Evolutionary conservation across 1,140 invertebrate genomes (phyloP).

Genomic region (Bombyx mandarina): DNA sequence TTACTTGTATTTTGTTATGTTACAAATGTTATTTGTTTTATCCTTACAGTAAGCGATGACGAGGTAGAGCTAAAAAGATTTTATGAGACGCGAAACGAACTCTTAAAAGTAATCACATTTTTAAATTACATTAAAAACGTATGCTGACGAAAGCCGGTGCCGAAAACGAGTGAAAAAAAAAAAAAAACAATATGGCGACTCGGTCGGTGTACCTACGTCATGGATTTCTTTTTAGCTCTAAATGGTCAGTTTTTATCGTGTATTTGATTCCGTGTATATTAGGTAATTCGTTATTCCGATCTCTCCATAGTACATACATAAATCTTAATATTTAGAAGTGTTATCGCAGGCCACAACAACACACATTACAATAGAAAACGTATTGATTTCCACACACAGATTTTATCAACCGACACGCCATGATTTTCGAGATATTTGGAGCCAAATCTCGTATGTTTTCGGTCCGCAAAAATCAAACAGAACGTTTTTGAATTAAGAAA

Average conservation of each 20-base stretch:
- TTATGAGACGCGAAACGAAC: background rate
- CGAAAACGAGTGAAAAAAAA: too few relatives aligned
- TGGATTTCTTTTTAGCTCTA: constrained; percentile 29
- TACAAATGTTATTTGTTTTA: constrained; percentile 54
- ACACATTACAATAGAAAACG: constrained; percentile 67
- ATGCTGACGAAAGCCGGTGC: too few relatives aligned
- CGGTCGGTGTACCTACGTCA: too few relatives aligned
- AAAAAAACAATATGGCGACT: too few relatives aligned
- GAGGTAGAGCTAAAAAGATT: constrained; percentile 31
- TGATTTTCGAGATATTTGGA: constrained; percentile 62
- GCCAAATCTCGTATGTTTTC: constrained; percentile 25
- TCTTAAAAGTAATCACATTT: too few relatives aligned
- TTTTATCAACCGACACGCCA: constrained; percentile 61
- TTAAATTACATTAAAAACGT: too few relatives aligned
- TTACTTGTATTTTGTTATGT: constrained; percentile 49
- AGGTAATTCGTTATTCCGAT: constrained; percentile 67
- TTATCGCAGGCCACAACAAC: constrained; percentile 61
- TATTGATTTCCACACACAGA: constrained; percentile 48
- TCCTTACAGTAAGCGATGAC: constrained; percentile 34
- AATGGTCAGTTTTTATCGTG: constrained; percentile 25
- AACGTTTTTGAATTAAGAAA: constrained; percentile 15
- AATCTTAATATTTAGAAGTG: constrained; percentile 56
- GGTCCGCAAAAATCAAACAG: background rate
- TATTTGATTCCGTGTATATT: constrained; percentile 63
- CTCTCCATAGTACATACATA: constrained; percentile 46